A percentile compares a stretch with the other conserved stretches of the same genome.
phyloP scores from a whole-genome alignment of 2,888 invertebrate genomes.

The Acanthosepion pharaonis region DNA sequence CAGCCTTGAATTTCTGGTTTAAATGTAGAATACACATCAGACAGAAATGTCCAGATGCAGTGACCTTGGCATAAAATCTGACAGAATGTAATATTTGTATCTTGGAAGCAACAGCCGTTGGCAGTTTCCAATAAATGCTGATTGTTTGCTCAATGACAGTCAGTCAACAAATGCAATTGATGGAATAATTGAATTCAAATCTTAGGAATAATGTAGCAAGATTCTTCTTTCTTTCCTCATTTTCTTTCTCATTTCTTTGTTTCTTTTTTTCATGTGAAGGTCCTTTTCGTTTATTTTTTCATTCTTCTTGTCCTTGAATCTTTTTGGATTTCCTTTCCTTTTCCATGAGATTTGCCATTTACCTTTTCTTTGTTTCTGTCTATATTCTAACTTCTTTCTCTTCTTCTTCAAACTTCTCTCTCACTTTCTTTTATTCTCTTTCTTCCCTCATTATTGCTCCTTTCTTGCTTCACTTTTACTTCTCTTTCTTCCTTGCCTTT shows the following conservation, averaged over 20 bases:
- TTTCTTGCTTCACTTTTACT: no score
- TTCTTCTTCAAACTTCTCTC: no score
- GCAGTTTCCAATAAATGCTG: constrained; percentile 22
- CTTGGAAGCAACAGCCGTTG: constrained; percentile 33
- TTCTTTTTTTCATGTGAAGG: neutral
- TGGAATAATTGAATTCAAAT: constrained; percentile 15
- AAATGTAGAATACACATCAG: neutral
- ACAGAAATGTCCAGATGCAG: neutral
- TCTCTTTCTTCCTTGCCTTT: no score
- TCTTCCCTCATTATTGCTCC: no score
- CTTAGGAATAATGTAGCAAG: neutral
- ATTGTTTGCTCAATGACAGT: constrained; percentile 9
- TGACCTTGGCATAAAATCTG: constrained; percentile 8
- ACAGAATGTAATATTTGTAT: neutral
- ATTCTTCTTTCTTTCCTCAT: neutral
- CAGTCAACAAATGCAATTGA: constrained; percentile 33
- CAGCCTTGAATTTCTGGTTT: neutral
- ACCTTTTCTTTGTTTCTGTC: no score
- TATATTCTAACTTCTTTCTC: no score
- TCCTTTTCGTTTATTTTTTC: no score
- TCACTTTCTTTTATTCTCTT: no score
- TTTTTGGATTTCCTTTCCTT: no score
- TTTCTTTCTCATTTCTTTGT: neutral
- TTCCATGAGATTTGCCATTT: no score
- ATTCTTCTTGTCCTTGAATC: no score